Conservation (phyloP, 2,888 invertebrate genomes). For the Nezara viridula region DNA sequence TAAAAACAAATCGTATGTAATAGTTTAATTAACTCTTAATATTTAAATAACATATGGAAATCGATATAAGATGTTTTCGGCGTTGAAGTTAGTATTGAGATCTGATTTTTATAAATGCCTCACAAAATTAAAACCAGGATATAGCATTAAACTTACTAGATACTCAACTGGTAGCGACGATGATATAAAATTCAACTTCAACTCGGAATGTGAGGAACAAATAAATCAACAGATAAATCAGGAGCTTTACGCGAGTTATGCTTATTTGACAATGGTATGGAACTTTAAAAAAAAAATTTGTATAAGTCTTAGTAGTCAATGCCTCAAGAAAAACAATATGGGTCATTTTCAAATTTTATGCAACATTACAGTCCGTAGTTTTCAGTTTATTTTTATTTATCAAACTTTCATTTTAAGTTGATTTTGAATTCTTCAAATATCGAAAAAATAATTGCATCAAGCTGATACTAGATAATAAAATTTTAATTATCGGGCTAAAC, state of each 20-base stretch:
- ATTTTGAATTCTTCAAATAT: no score
- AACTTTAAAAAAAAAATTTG: not conserved
- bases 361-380: no score
- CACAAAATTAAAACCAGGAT: not conserved
- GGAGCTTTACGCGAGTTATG: slow-evolving; percentile 62
- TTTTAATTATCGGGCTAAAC: no score
- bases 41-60: not conserved
- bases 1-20: not conserved
- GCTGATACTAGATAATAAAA: no score
- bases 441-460: no score
- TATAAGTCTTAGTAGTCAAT: not conserved
- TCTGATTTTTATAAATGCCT: not conserved
- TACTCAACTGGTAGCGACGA: not conserved
- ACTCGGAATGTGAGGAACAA: slow-evolving; percentile 59
- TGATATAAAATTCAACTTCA: slow-evolving; percentile 15
- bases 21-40: not conserved
- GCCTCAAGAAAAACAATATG: no score
- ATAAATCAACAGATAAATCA: slow-evolving; percentile 62
- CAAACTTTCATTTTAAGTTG: no score
- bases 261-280: slow-evolving; percentile 61
- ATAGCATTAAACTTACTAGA: not conserved
- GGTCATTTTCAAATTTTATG: no score
- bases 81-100: not conserved
- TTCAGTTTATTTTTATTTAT: no score
- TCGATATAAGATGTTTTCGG: slow-evolving; percentile 17